Percentiles rank a stretch among this genome's conserved stretches.
Conservation (phyloP, 2,888 invertebrate genomes). For the Seira ritae region DNA sequence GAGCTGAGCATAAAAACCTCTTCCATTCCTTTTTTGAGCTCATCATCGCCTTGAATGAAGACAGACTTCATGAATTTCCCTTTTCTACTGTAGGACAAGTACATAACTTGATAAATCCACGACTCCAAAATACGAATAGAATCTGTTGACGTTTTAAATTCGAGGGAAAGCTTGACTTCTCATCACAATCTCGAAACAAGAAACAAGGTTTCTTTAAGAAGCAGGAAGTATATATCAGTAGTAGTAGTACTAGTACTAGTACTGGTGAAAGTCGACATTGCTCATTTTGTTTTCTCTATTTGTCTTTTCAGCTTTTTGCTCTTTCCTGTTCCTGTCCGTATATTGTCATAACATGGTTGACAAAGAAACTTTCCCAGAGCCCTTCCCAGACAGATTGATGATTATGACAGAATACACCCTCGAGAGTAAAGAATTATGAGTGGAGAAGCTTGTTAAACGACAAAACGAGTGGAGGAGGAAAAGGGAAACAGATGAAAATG, state of each 20-base stretch:
- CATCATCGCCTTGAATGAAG: too few species aligned
- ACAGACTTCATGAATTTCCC: too few species aligned
- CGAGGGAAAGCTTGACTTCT: too few species aligned
- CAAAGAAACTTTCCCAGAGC: conserved; percentile 37
- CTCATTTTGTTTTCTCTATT: background rate
- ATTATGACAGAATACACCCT: conserved; percentile 60
- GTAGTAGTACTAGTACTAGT: too few species aligned
- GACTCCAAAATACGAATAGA: too few species aligned
- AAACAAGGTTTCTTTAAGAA: too few species aligned
- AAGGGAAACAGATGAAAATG: conserved; percentile 41
- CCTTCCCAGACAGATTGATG: conserved; percentile 56
- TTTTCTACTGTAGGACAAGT: too few species aligned
- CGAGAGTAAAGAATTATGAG: conserved; percentile 58
- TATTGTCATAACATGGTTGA: conserved; percentile 42
- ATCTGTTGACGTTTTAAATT: too few species aligned
- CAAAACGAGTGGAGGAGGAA: conserved; percentile 10
- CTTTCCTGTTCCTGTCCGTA: background rate
- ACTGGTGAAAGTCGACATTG: background rate
- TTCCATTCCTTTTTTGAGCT: background rate
- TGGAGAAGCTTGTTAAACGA: conserved; percentile 37
- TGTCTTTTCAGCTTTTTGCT: background rate
- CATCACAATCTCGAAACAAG: too few species aligned
- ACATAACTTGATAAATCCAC: too few species aligned
- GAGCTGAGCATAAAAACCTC: background rate
- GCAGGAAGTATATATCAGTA: too few species aligned